Evolutionary conservation across 2,113 vertebrate species (phyloP).

Genomic region (Synodontis membranacea): DNA sequence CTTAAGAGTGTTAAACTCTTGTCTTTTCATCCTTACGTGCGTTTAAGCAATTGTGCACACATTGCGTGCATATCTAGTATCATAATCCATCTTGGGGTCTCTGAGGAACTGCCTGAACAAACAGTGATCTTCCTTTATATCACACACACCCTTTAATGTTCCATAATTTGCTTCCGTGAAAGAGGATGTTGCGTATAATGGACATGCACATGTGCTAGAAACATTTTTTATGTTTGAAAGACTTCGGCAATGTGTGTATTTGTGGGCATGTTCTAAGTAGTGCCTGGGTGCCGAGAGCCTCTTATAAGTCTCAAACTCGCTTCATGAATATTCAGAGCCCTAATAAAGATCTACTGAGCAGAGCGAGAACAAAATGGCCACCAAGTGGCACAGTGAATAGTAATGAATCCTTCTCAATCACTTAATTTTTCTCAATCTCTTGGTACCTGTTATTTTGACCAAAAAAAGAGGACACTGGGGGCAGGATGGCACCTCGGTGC

Average conservation of each 20-base stretch:
- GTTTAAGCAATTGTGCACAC: slow-evolving; percentile 19
- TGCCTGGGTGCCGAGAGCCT: slow-evolving; percentile 1
- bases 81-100: not conserved
- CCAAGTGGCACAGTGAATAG: slow-evolving; percentile 5
- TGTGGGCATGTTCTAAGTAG: not conserved
- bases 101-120: slow-evolving; percentile 27
- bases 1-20: not conserved
- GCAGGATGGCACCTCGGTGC: too few species aligned
- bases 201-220: not conserved
- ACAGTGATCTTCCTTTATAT: slow-evolving; percentile 30
- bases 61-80: slow-evolving; percentile 17
- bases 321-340: slow-evolving; percentile 40
- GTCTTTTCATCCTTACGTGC: not conserved
- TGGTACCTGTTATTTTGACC: not conserved
- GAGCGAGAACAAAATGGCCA: slow-evolving; percentile 32
- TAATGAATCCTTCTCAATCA: not conserved
- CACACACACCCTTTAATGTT: not conserved
- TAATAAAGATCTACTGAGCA: slow-evolving; percentile 34
- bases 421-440: slow-evolving; percentile 23
- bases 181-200: slow-evolving; percentile 30
- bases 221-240: not conserved
- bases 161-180: not conserved
- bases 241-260: not conserved
- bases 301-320: slow-evolving; percentile 28
- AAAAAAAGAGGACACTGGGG: too few species aligned